phyloP scores from a whole-genome alignment of 2,113 vertebrate genomes.

The Pelecanoides urinatrix region DNA sequence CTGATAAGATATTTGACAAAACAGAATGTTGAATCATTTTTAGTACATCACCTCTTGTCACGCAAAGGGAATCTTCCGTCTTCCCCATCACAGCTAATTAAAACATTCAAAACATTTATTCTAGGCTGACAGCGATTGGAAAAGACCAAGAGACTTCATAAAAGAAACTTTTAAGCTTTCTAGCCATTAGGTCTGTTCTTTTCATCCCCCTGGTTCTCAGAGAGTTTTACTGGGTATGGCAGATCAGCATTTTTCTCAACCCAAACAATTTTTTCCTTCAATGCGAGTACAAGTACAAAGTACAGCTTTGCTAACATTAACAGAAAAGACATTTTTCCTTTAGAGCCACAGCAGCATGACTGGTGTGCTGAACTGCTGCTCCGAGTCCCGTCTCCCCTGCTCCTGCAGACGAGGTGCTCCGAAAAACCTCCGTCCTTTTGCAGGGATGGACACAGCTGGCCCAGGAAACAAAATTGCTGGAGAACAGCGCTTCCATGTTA shows the following conservation, averaged over 20 bases:
- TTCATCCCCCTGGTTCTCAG: neutral
- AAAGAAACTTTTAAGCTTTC: neutral
- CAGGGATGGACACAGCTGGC: neutral
- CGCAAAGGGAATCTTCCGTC: neutral
- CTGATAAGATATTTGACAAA: neutral
- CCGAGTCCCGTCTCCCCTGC: neutral
- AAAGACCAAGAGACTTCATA: neutral
- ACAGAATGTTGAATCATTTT: conserved; percentile 7
- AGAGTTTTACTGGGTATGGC: neutral
- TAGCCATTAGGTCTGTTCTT: neutral
- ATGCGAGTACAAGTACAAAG: rapidly evolving
- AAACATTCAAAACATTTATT: neutral
- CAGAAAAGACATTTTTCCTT: too few relatives aligned
- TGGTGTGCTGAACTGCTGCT: neutral
- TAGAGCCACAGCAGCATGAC: neutral
- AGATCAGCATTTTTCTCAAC: neutral
- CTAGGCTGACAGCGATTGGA: neutral
- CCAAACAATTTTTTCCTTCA: neutral
- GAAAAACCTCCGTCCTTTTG: neutral
- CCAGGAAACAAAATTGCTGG: neutral
- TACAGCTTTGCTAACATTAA: neutral
- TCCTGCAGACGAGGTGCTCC: neutral
- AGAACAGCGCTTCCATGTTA: neutral
- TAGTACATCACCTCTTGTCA: neutral
- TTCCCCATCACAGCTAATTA: neutral